Base-by-base conservation (phyloP, 2,797 vertebrate species). In the Rhynchonycteris naso region DNA sequence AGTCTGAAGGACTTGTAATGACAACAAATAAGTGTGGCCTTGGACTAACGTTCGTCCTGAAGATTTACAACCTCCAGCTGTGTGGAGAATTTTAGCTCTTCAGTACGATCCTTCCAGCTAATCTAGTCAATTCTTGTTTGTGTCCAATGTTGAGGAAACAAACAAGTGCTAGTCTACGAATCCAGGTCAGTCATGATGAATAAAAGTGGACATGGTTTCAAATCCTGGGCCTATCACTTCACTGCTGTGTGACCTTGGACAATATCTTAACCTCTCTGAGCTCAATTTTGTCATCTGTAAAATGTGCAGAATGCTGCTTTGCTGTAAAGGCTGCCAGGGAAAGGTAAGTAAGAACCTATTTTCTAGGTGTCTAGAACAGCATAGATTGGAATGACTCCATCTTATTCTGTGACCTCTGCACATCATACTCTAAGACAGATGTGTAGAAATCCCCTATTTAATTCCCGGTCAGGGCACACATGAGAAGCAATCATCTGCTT, bases 31-130 rank as follows among this genome's bases (percentile, higher is more conserved):
- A 63, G 15, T 63, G 33, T 94, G 82, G 8, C 0, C 61, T 80
- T 82, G 84, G 24, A 72, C 68, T 63, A 52, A 65, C 61, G 63
- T 93, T 58, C 81, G 63, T 30, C 30, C 91, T 79, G 33, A 89
- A 69, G 14, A 95, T 97, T 96, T 97, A 95, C 18, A 86, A 35
- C 89, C 94, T 93, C 80, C 94, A 97, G 90, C 91, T 97, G 80
- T 84, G 96, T 94, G 76, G 66, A 93, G 68, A 88, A 76, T 6
- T 50, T 33, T 15, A 30, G 9, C 61, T 68, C 68, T 92, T 92
- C 10, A 4, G 56, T 26, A 19, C 15, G 12, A 43, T 65, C 28
- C 74, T 87, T 90, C 56, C 2, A 1, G 69, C 28, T 22, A 30
- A 58, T 13, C 33, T 14, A 61, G 68, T 47, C 35, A n/a, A 24